Percentiles rank a stretch among this genome's conserved stretches.
Evolutionary conservation across 2,888 invertebrate genomes (phyloP).

Genomic region (Ceriagrion tenellum): DNA sequence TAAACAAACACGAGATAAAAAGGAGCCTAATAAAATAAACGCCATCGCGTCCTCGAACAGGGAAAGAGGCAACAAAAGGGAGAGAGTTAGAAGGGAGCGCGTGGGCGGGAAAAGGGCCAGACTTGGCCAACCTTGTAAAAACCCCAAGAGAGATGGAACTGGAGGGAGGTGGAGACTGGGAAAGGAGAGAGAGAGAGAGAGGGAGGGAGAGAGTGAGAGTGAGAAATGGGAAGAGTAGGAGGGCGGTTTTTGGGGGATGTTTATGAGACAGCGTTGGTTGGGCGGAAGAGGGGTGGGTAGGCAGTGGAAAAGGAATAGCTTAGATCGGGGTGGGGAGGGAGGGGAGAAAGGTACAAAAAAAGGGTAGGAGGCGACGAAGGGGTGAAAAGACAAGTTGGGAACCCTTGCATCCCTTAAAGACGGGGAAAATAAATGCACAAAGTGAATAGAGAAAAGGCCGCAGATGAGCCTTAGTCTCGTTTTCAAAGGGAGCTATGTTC

Average conservation of each 20-base stretch:
- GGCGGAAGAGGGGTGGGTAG: too few relatives aligned
- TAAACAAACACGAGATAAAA: background rate
- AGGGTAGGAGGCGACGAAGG: background rate
- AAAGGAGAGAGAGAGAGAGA: too few relatives aligned
- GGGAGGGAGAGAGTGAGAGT: too few relatives aligned
- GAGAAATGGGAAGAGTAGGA: background rate
- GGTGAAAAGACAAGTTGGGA: background rate
- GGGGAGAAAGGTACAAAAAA: background rate
- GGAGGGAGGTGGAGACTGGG: background rate
- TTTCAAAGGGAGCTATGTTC: background rate
- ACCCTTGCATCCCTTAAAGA: background rate
- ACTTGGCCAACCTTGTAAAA: background rate
- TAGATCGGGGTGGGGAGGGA: background rate
- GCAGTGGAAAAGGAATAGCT: conserved; percentile 18
- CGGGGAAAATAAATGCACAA: background rate
- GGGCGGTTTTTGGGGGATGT: too few relatives aligned
- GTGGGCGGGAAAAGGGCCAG: background rate
- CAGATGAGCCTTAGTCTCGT: background rate
- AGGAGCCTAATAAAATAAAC: conserved; percentile 3
- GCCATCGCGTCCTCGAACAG: background rate
- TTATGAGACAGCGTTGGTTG: too few relatives aligned
- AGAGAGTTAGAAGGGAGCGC: too few relatives aligned
- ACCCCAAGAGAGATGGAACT: background rate
- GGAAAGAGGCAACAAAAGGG: background rate
- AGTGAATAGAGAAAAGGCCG: background rate